These are phyloP conservation scores for Diarsia dahlii DNA, from an alignment of 2,888 invertebrate genomes.

Conservation along the genomic window DNA sequence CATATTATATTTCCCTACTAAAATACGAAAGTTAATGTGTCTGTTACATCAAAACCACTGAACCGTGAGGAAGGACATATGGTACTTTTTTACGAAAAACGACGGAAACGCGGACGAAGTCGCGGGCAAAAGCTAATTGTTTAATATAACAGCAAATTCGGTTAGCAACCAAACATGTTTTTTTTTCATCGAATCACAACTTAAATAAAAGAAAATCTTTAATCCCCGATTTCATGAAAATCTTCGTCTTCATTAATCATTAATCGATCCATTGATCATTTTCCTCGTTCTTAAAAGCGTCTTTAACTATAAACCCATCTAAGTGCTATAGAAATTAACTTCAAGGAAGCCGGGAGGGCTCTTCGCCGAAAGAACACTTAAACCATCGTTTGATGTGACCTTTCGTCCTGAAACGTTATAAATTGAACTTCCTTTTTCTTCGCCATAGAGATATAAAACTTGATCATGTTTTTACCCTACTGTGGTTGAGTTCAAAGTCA, in stretches of 20 bases:
- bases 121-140: too few relatives aligned
- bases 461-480: neutral
- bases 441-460: neutral
- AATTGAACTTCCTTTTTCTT: slow-evolving; percentile 14
- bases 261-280: slow-evolving; percentile 6
- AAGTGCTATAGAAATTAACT: slow-evolving; percentile 33
- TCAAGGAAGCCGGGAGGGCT: neutral
- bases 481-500: neutral
- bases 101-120: too few relatives aligned
- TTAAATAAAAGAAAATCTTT: neutral
- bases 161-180: neutral
- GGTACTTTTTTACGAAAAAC: too few relatives aligned
- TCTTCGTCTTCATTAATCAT: neutral
- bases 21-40: too few relatives aligned
- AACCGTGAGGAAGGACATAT: too few relatives aligned
- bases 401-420: slow-evolving; percentile 20
- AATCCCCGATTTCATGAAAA: neutral
- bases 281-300: slow-evolving; percentile 13
- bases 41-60: too few relatives aligned
- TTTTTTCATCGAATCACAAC: neutral
- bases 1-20: too few relatives aligned
- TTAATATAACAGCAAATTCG: neutral
- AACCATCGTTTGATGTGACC: slow-evolving; percentile 42
- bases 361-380: slow-evolving; percentile 12
- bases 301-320: neutral